phyloP scores from a whole-genome alignment of 2,888 invertebrate genomes.

The Watsonalla binaria region DNA sequence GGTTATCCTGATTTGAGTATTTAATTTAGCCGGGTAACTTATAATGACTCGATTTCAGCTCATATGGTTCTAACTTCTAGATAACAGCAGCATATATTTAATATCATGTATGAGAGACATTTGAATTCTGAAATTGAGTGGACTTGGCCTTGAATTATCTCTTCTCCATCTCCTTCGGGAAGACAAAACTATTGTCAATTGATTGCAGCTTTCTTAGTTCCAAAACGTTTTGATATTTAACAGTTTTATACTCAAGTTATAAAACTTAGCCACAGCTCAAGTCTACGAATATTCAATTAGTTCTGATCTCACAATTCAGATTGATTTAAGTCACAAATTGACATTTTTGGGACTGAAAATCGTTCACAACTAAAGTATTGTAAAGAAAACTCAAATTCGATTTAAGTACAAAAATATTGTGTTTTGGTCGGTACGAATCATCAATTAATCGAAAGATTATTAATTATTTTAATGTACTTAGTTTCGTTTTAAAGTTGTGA shows the following conservation, averaged over 20 bases:
- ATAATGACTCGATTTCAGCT: too few relatives aligned
- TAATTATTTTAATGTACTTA: constrained; percentile 24
- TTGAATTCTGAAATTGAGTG: too few relatives aligned
- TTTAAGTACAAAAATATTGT: constrained; percentile 31
- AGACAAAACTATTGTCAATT: too few relatives aligned
- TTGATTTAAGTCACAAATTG: not conserved
- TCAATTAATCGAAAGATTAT: constrained; percentile 12
- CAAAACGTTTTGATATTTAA: not conserved
- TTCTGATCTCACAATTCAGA: not conserved
- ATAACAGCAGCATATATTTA: too few relatives aligned
- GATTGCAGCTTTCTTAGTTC: too few relatives aligned
- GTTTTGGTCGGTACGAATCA: constrained; percentile 15
- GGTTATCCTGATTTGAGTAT: too few relatives aligned
- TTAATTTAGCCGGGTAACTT: too few relatives aligned
- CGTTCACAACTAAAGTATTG: constrained; percentile 11
- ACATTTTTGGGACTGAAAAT: constrained; percentile 1
- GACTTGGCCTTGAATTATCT: too few relatives aligned
- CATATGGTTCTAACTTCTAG: too few relatives aligned
- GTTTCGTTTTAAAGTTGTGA: constrained; percentile 22
- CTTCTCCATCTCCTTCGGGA: too few relatives aligned
- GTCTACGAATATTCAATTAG: not conserved
- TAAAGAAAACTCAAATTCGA: constrained; percentile 30
- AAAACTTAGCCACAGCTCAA: not conserved
- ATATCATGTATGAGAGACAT: too few relatives aligned
- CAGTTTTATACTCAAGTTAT: not conserved